Evolutionary conservation across 23 tunicate genomes (phyloP), one percentile per base, ranked within the genome.

Genomic region (Phallusia fumigata): DNA sequence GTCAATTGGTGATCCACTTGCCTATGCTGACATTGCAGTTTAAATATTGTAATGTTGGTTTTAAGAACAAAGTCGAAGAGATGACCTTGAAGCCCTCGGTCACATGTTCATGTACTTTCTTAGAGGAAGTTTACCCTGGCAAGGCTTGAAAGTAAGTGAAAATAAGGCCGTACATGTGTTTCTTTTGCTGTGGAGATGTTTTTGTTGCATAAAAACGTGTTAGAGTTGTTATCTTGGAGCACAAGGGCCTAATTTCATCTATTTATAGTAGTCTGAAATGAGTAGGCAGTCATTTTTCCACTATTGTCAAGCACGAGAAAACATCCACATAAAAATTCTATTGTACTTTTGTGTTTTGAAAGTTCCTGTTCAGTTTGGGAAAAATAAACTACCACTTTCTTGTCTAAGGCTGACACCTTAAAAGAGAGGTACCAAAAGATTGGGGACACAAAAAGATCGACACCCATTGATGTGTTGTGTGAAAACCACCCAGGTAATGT

Each of bases 101-200:
- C 99, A 97, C 77, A 97, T 97, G 99, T 97, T 97, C 85, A 90
- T 97, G 97, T 97, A 97, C 77, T 97, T 97, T 76, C 81, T 97
- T 10, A 49, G 99, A 65, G 99, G 99, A 52, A 92, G 97, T 77
- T 82, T 97, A 35, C 99, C 99, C 21, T 97, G 99, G 99, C 99
- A 97, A 83, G 99, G 99, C 6, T 73, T 97, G 58, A 97, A 97
- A 86, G 99, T 95, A 81, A 30, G 89, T 40, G 47, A 40, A 40
- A 40, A 40, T 40, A 40, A 40, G 47, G 47, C 47, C 47, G 5
- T 40, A 40, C 10, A 5, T 40, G 47, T 40, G 10, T 40, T 75
- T 40, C 8, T 40, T n/a, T n/a, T n/a, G n/a, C n/a, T n/a, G n/a
- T n/a, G n/a, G n/a, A n/a, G n/a, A n/a, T n/a, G n/a, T n/a, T n/a